phyloP scores from a whole-genome alignment of 2,888 invertebrate species.

The Lepidochrysops patricia region DNA sequence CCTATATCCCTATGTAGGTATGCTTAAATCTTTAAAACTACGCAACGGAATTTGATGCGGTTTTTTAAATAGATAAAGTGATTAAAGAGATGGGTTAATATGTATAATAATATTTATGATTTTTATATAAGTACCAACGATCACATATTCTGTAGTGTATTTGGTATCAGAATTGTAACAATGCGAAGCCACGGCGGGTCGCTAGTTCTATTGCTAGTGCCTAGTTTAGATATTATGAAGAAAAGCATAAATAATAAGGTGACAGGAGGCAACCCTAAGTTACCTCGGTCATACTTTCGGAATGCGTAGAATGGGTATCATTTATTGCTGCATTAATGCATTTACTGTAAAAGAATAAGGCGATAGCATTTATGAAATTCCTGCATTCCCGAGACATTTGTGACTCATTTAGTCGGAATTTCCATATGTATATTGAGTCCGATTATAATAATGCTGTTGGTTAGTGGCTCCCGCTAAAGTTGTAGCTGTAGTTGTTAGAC shows the following conservation, averaged over 20 bases:
- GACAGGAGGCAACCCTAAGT: not conserved
- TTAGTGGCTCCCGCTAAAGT: not conserved
- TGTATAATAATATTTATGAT: too few species aligned
- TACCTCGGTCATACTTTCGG: slow-evolving; percentile 44
- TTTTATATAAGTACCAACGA: too few species aligned
- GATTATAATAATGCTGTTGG: not conserved
- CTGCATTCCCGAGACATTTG: slow-evolving; percentile 16
- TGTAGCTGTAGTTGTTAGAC: too few species aligned
- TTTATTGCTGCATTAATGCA: slow-evolving; percentile 28
- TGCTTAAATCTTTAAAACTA: too few species aligned
- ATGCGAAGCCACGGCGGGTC: too few species aligned
- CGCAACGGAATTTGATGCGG: too few species aligned
- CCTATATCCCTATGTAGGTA: too few species aligned
- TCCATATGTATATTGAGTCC: not conserved
- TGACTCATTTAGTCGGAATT: slow-evolving; percentile 21
- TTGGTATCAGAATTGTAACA: too few species aligned
- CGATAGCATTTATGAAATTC: slow-evolving; percentile 19
- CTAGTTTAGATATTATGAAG: not conserved
- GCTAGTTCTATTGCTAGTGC: too few species aligned
- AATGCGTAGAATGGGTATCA: slow-evolving; percentile 36
- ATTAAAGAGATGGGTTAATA: too few species aligned
- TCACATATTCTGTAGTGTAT: too few species aligned
- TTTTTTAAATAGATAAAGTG: too few species aligned
- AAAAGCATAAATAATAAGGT: not conserved
- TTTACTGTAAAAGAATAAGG: slow-evolving; percentile 20